A percentile compares a stretch with the other conserved stretches of the same genome.
phyloP scores from a whole-genome alignment of 2,888 invertebrate genomes.

The Hirtodrosophila trivittata region DNA sequence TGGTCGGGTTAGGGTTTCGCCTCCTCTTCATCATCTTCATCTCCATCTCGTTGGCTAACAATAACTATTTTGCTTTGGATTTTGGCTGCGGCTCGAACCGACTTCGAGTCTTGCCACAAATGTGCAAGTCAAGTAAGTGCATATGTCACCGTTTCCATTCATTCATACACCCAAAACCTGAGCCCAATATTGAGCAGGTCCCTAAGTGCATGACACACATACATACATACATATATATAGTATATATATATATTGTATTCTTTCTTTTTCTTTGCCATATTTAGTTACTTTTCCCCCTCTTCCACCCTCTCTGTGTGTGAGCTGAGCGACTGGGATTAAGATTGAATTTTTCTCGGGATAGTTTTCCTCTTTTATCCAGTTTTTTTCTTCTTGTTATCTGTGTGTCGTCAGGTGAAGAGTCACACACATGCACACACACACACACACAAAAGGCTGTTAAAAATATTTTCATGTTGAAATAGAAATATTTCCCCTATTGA shows the following conservation, averaged over 20 bases:
- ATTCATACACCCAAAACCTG: constrained; percentile 1
- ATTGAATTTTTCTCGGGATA: constrained; percentile 60
- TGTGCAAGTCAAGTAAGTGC: constrained; percentile 78
- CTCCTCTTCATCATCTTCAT: neutral
- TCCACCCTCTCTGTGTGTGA: too few species aligned
- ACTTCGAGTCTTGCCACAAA: constrained; percentile 61
- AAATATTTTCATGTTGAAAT: constrained; percentile 74
- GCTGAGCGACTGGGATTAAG: constrained; percentile 67
- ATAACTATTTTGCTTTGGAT: constrained; percentile 62
- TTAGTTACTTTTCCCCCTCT: constrained; percentile 49
- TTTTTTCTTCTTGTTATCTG: constrained; percentile 47
- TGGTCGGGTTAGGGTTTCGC: constrained; percentile 15
- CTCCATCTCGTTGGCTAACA: constrained; percentile 31
- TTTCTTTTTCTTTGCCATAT: constrained; percentile 27
- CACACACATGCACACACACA: constrained; percentile 1
- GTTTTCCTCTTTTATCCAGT: constrained; percentile 3
- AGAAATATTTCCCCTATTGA: constrained; percentile 74
- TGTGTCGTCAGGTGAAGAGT: constrained; percentile 63
- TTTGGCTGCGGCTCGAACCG: constrained; percentile 64
- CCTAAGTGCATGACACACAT: constrained; percentile 39
- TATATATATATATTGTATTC: neutral
- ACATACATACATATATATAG: neutral
- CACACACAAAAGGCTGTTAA: constrained; percentile 55
- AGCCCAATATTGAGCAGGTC: constrained; percentile 1
- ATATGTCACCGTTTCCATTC: constrained; percentile 65